Percentiles rank a stretch among this genome's conserved stretches.
Evolutionary conservation across 1,140 invertebrate genomes (phyloP).

Genomic region (Trichomalopsis sarcophagae): DNA sequence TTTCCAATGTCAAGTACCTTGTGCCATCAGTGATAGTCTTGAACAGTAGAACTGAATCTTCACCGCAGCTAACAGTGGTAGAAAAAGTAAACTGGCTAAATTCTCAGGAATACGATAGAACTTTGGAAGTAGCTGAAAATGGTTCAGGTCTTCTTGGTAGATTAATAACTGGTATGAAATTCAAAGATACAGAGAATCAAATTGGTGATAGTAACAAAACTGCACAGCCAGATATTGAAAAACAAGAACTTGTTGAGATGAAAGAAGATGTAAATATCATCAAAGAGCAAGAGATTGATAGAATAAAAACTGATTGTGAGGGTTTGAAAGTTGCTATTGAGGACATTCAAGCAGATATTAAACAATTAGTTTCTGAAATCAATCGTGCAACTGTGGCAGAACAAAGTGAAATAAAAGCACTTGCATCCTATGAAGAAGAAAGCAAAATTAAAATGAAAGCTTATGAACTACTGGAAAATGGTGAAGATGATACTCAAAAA

Average conservation of each 20-base stretch:
- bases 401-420: constrained; percentile 70
- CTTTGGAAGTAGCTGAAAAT: constrained; percentile 29
- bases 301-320: constrained; percentile 67
- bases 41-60: constrained; percentile 64
- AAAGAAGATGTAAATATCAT: constrained; percentile 19
- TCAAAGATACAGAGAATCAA: constrained; percentile 26
- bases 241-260: constrained; percentile 44
- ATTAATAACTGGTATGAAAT: constrained; percentile 57
- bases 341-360: constrained; percentile 66
- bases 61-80: constrained; percentile 60
- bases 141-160: constrained; percentile 47
- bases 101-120: constrained; percentile 56
- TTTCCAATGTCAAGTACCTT: constrained; percentile 66
- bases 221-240: background rate
- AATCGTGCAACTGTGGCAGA: constrained; percentile 60
- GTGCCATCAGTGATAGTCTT: constrained; percentile 74
- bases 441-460: constrained; percentile 78
- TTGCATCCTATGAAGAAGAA: constrained; percentile 71
- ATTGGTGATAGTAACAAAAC: constrained; percentile 7
- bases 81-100: constrained; percentile 69
- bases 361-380: constrained; percentile 67
- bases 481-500: constrained; percentile 80
- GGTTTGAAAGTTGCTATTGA: constrained; percentile 65
- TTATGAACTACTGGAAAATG: constrained; percentile 78
- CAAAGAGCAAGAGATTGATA: constrained; percentile 53